Conservation (phyloP, 2,888 invertebrate genomes). For the Drosophila suboccidentalis region DNA sequence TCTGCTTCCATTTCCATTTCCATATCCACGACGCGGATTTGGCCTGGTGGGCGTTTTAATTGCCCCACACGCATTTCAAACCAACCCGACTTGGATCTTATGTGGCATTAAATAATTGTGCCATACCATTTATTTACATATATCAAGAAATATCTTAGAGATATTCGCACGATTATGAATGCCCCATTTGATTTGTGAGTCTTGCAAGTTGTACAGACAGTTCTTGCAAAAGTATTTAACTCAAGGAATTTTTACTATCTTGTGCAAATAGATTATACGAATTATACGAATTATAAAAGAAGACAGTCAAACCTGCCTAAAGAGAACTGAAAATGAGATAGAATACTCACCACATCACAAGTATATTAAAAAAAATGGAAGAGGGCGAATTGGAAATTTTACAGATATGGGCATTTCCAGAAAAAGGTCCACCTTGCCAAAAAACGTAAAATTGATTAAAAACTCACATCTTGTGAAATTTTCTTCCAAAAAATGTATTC, state of each 20-base stretch:
- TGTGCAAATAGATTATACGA: not conserved
- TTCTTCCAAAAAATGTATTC: no score
- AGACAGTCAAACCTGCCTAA: not conserved
- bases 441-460: no score
- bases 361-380: not conserved
- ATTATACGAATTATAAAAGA: not conserved
- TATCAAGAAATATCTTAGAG: constrained; percentile 1
- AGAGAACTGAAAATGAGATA: not conserved
- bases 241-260: constrained; percentile 1
- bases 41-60: constrained; percentile 65
- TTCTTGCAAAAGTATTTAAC: constrained; percentile 7
- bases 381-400: no score
- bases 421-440: no score
- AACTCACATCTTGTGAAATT: no score
- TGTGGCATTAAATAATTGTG: constrained; percentile 62
- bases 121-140: constrained; percentile 12
- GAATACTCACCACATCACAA: no score
- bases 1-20: constrained; percentile 20
- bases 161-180: constrained; percentile 4
- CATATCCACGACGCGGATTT: constrained; percentile 17
- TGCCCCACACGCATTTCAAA: constrained; percentile 42
- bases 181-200: constrained; percentile 11
- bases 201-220: constrained; percentile 8
- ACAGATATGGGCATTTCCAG: no score
- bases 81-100: constrained; percentile 8